Conservation (phyloP, 1,140 invertebrate genomes). For the Anadara kagoshimensis region DNA sequence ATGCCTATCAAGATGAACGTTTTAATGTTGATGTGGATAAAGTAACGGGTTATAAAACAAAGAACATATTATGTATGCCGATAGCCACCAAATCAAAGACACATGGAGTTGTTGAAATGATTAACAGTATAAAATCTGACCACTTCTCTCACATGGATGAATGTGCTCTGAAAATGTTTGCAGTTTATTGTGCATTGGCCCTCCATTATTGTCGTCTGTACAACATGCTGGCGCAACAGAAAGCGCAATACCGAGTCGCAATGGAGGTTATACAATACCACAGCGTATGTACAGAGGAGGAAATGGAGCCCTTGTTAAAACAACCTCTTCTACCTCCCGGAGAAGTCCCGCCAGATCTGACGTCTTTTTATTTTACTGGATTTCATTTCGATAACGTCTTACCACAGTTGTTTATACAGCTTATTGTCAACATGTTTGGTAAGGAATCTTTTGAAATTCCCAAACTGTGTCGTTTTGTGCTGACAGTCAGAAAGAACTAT, state of each 20-base stretch:
- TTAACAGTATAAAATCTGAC: constrained; percentile 25
- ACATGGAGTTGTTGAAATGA: constrained; percentile 45
- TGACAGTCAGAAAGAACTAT: constrained; percentile 54
- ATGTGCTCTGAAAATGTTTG: constrained; percentile 41
- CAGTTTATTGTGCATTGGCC: constrained; percentile 44
- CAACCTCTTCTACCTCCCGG: background rate
- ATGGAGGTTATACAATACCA: constrained; percentile 47
- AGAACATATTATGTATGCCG: constrained; percentile 52
- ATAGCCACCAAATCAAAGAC: constrained; percentile 34
- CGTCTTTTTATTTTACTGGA: constrained; percentile 10
- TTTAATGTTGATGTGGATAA: constrained; percentile 88
- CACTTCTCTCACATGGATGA: constrained; percentile 41
- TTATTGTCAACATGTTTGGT: constrained; percentile 19
- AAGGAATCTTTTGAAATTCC: constrained; percentile 17
- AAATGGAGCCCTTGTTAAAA: constrained; percentile 7
- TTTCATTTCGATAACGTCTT: background rate
- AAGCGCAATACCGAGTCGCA: constrained; percentile 40
- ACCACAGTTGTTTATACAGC: constrained; percentile 17
- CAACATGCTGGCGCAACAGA: constrained; percentile 16
- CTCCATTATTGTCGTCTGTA: constrained; percentile 41
- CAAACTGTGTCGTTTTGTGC: constrained; percentile 37
- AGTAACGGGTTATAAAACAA: constrained; percentile 84
- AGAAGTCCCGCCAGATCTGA: constrained; percentile 8
- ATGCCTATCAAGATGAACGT: constrained; percentile 90
- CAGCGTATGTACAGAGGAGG: constrained; percentile 30